Base-by-base conservation (phyloP, 2,888 invertebrate genomes). In the Acleris sparsana region DNA sequence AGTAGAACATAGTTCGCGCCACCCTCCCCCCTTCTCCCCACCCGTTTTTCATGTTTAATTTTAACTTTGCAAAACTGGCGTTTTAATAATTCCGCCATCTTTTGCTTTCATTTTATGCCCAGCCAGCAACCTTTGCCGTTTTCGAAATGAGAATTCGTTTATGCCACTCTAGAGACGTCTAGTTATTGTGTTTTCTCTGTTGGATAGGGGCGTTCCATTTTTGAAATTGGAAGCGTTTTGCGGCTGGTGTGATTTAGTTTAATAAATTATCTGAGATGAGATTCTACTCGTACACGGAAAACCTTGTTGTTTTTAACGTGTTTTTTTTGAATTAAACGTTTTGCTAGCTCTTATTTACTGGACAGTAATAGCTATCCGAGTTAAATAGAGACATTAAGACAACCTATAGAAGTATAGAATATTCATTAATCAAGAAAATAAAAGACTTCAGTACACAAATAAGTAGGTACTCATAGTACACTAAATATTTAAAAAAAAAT, bases 31-130 rank as follows among this genome's bases (percentile, higher is more conserved):
- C 63, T 62, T 9, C 16, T 43, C 75, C 73, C 72, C 75, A 73
- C 78, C 82, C 88, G 90, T 92, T 92, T 92, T 92, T 92, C 92
- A 91, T 91, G 92, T 92, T 92, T 92, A 91, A 92, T 92, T 92
- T 92, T 89, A 92, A 92, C 92, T 92, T 92, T 84, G 88, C 88
- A 86, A 88, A 87, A 88, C 88, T 84, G 85, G 88, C 83, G 87
- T 91, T 92, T 92, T 92, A 92, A 92, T 92, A 92, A 89, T 85
- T 84, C 84, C 75, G 80, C 77, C 84, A 87, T 91, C 90, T 90
- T 89, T 89, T 84, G 82, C 80, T 84, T 81, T 81, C 78, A 80
- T 88, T 88, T 89, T 87, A 85, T 84, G 85, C 83, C 74, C 75
- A 72, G 77, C 75, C 72, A 78, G 77, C 79, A 86, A 88, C 87